phyloP scores from a whole-genome alignment of 2,797 vertebrate species.

The Tokudaia tokunoshimensis region DNA sequence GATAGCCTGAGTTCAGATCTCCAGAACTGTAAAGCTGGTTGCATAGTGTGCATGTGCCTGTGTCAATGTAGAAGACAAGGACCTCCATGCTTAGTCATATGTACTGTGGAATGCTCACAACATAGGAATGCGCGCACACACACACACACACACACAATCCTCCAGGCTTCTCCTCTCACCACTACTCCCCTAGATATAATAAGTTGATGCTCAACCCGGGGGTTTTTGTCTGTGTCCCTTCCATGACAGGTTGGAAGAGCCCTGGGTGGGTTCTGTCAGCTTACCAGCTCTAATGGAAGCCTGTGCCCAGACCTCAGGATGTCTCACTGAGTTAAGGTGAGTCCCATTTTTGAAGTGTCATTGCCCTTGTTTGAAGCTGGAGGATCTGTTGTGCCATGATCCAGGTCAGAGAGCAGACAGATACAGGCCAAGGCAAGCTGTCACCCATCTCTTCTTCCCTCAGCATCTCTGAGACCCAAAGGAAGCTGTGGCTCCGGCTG shows the following conservation, averaged over 20 bases:
- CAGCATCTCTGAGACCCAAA: slow-evolving; percentile 81
- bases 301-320: slow-evolving; percentile 82
- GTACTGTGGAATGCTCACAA: too few species aligned
- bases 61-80: not conserved
- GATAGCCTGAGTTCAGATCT: not conserved
- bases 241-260: slow-evolving; percentile 89
- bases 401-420: not conserved
- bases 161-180: not conserved
- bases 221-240: slow-evolving; percentile 11
- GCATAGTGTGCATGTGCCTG: not conserved
- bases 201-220: not conserved
- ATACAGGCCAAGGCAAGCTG: not conserved
- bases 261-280: slow-evolving; percentile 85
- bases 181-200: not conserved
- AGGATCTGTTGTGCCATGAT: not conserved
- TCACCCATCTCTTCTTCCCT: accelerated
- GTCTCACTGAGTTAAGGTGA: slow-evolving; percentile 88
- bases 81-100: not conserved
- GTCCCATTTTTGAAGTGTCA: not conserved
- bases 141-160: not conserved
- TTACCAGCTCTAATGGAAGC: slow-evolving; percentile 79
- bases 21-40: not conserved
- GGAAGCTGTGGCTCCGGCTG: slow-evolving; percentile 76
- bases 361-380: not conserved
- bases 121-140: not conserved